phyloP scores from a whole-genome alignment of 2,113 vertebrate species.

The Acrocephalus arundinaceus region DNA sequence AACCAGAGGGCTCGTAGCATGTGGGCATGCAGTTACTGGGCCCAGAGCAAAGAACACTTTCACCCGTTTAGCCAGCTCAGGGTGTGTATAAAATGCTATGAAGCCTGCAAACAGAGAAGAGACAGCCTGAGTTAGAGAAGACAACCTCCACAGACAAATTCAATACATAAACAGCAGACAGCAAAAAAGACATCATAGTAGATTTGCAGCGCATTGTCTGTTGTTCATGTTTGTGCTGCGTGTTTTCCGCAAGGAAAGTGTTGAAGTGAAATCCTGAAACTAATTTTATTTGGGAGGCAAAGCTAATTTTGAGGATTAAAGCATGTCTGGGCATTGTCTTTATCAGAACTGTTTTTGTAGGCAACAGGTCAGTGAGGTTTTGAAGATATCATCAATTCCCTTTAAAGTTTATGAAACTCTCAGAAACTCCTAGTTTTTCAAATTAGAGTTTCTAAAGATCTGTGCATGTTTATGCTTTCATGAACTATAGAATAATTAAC shows the following conservation, averaged over 20 bases:
- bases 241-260: neutral
- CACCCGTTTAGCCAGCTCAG: conserved; percentile 87
- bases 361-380: neutral
- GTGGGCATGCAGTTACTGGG: conserved; percentile 78
- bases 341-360: neutral
- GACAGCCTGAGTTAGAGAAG: neutral
- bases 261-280: neutral
- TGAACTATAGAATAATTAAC: neutral
- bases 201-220: neutral
- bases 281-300: neutral
- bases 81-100: conserved; percentile 90
- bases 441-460: neutral
- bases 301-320: neutral
- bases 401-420: neutral
- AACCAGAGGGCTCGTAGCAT: conserved; percentile 80
- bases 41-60: conserved; percentile 86
- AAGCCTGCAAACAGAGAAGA: conserved; percentile 78
- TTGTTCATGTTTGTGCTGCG: neutral
- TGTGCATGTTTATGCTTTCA: neutral
- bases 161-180: neutral
- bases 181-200: neutral
- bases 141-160: neutral
- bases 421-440: neutral
- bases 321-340: neutral
- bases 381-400: neutral